A percentile compares a stretch with the other conserved stretches of the same genome.
Conservation (phyloP, 2,888 invertebrate genomes). For the Perizoma affinitatum region DNA sequence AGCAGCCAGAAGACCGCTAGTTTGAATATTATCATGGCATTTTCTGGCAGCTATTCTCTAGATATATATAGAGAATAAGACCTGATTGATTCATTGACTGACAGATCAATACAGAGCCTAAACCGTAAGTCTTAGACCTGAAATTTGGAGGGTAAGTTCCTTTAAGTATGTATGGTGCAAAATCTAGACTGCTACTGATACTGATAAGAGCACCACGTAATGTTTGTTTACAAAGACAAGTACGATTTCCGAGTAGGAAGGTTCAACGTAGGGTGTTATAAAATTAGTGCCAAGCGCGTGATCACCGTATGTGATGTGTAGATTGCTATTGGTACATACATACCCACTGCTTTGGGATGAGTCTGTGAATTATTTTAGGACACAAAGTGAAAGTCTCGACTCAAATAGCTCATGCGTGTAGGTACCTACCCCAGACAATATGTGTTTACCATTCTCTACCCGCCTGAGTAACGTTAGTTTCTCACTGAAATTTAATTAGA, state of each 20-base stretch:
- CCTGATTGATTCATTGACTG: too few species aligned
- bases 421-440: slow-evolving; percentile 15
- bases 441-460: slow-evolving; percentile 20
- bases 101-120: too few species aligned
- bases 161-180: not conserved
- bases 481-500: slow-evolving; percentile 8
- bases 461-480: slow-evolving; percentile 15
- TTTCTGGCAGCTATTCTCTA: too few species aligned
- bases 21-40: too few species aligned
- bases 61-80: too few species aligned
- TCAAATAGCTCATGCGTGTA: slow-evolving; percentile 38
- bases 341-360: slow-evolving; percentile 44
- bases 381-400: slow-evolving; percentile 59
- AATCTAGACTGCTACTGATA: slow-evolving; percentile 9
- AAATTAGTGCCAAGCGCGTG: slow-evolving; percentile 55
- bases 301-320: slow-evolving; percentile 29
- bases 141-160: too few species aligned
- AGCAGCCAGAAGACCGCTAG: too few species aligned
- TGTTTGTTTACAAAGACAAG: slow-evolving; percentile 39
- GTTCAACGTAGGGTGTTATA: slow-evolving; percentile 34
- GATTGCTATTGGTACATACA: slow-evolving; percentile 46
- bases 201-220: slow-evolving; percentile 13
- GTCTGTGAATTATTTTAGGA: slow-evolving; percentile 54
- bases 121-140: too few species aligned
- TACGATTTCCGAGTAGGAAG: slow-evolving; percentile 35